Conservation (phyloP, 2,888 invertebrate species). For the Phymatocera aterrima region DNA sequence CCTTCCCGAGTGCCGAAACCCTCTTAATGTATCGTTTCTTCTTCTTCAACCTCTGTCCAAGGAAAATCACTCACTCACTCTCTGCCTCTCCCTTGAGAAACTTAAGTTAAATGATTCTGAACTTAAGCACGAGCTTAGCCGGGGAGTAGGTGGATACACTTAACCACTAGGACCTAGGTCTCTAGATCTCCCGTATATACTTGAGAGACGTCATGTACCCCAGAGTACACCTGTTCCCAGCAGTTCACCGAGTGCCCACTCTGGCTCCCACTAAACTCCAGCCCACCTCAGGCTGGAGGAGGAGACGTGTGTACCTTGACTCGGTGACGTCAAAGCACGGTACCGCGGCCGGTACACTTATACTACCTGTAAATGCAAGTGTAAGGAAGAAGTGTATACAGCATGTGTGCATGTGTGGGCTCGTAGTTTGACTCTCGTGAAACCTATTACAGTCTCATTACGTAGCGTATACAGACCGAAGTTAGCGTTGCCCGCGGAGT, state of each 20-base stretch:
- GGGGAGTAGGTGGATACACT: constrained; percentile 33
- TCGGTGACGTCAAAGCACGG: constrained; percentile 47
- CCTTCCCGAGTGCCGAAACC: not conserved
- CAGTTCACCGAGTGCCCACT: constrained; percentile 47
- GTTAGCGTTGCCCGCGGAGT: not conserved
- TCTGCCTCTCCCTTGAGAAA: not conserved
- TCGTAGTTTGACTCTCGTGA: not conserved
- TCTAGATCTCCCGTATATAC: not conserved
- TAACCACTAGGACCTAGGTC: not conserved
- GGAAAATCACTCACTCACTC: not conserved
- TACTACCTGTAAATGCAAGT: not conserved
- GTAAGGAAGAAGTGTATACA: not conserved
- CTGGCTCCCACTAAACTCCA: constrained; percentile 42
- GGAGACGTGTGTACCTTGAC: constrained; percentile 56
- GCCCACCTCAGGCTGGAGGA: constrained; percentile 53
- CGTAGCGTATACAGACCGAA: not conserved
- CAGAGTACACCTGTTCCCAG: constrained; percentile 58
- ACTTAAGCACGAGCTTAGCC: constrained; percentile 5
- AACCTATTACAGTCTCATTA: constrained; percentile 4
- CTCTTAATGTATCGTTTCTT: not conserved
- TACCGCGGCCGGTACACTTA: not conserved
- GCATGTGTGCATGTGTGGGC: not conserved
- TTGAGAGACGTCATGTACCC: not conserved
- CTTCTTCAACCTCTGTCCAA: not conserved
- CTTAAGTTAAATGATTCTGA: not conserved